Percentiles rank a stretch among this genome's conserved stretches.
phyloP scores from a whole-genome alignment of 2,797 vertebrate genomes.

The Tenualosa ilisha region DNA sequence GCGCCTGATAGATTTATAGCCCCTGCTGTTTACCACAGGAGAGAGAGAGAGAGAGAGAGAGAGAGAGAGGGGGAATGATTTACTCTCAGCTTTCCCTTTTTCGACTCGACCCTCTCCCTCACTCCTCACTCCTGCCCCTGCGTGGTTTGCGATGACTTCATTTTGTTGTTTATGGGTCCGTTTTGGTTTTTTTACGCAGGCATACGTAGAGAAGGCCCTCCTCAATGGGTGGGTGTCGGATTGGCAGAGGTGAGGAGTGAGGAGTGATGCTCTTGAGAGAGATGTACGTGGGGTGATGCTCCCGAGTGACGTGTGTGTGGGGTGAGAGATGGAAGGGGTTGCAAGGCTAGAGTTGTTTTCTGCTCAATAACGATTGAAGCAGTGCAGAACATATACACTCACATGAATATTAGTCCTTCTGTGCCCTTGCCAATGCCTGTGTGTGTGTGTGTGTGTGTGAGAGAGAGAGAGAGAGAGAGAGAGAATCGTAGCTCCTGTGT shows the following conservation, averaged over 20 bases:
- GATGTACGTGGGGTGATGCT: constrained; percentile 32
- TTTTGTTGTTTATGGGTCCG: not conserved
- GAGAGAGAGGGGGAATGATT: constrained; percentile 60
- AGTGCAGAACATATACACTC: not conserved
- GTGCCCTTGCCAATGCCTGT: not conserved
- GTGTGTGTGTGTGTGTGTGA: not conserved
- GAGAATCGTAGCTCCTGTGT: not conserved
- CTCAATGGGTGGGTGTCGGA: not conserved
- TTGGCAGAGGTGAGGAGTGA: constrained; percentile 25
- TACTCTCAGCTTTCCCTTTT: constrained; percentile 67
- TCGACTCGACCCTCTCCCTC: constrained; percentile 41
- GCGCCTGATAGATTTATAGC: constrained; percentile 73
- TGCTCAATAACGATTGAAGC: not conserved
- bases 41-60: not conserved
- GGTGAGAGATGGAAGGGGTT: not conserved
- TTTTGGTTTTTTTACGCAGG: not conserved
- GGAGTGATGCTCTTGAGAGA: constrained; percentile 38
- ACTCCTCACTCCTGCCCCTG: not conserved
- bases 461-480: not conserved
- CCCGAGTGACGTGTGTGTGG: constrained; percentile 32
- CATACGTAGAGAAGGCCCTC: not conserved
- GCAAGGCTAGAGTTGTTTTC: not conserved
- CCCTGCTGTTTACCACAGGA: constrained; percentile 73
- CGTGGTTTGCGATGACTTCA: constrained; percentile 40
- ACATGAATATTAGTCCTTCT: not conserved